Evolutionary conservation across 2,113 vertebrate species (phyloP), one percentile per base, ranked within the genome.

Genomic region (Marmota flaviventris): DNA sequence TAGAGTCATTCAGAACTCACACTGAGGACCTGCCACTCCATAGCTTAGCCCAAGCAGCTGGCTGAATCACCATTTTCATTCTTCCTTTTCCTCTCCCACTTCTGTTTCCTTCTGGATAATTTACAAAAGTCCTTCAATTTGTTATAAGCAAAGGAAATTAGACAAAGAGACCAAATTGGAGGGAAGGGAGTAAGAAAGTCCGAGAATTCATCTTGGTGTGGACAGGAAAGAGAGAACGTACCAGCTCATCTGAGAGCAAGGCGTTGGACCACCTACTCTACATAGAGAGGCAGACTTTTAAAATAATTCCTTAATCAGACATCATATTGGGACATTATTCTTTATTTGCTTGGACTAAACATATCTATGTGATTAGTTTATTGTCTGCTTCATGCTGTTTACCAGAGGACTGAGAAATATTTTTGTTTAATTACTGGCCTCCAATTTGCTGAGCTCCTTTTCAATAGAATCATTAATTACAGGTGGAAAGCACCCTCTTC

Each of bases 281-380:
- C 18, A n/a, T 37, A 77, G 32, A 58, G 53, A 77, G 34, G 83
- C 85, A 85, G 70, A 94, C 91, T 84, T 91, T 92, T 92, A 48
- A 58, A 58, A 58, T 22, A 58, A 88, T 93, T 17, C 93, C 32
- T 97, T 87, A 79, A 77, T 85, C 77, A 76, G 48, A 89, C 96
- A 32, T 94, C 87, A 85, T 75, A 25, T 73, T 81, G 67, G 45
- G 45, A 56, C 34, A 58, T 48, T 25, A 73, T 72, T 97, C 37
- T 58, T 90, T 91, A 39, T 92, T 89, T 73, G 42, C 75, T 95
- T 96, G 39, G n/a, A n/a, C 37, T 93, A 97, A 92, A 90, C 79
- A 72, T 48, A 75, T 82, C 77, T 82, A 51, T 82, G 61, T 94
- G 84, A 91, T 95, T 85, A 73, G 77, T 86, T 97, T 61, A 67